Evolutionary conservation across 2,797 vertebrate species (phyloP).

Genomic region (Pseudomugil tenellus): DNA sequence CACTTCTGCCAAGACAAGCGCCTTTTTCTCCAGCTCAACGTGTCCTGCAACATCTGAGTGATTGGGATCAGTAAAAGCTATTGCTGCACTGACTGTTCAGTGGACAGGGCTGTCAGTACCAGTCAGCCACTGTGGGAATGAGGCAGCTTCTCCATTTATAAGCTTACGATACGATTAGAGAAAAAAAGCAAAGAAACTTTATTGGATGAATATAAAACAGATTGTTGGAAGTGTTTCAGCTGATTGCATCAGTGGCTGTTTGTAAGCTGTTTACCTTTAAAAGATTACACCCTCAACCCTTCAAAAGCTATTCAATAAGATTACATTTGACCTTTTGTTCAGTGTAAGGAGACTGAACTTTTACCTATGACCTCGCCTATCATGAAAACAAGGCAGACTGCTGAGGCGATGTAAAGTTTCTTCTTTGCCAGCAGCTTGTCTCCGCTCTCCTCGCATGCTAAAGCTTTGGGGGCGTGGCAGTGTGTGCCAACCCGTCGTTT

Average conservation of each 20-base stretch:
- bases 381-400: constrained; percentile 94
- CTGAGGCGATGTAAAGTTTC: constrained; percentile 90
- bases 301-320: not conserved
- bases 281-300: too few species aligned
- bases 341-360: not conserved
- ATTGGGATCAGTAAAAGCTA: not conserved
- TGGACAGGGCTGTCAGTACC: not conserved
- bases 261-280: not conserved
- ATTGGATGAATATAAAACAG: not conserved
- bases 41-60: not conserved
- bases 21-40: not conserved
- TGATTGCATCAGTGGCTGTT: not conserved
- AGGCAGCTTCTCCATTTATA: not conserved
- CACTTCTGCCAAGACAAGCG: constrained; percentile 1
- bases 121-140: not conserved
- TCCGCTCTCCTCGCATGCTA: constrained; percentile 55
- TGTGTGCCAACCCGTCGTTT: constrained; percentile 70
- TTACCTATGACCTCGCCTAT: constrained; percentile 93
- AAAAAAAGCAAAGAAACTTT: not conserved
- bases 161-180: not conserved
- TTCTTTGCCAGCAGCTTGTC: constrained; percentile 85
- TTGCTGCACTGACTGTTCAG: not conserved
- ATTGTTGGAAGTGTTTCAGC: not conserved
- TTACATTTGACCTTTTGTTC: not conserved
- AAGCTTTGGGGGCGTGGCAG: constrained; percentile 78